Percentiles rank a stretch among this genome's conserved stretches.
phyloP scores from a whole-genome alignment of 2,888 invertebrate genomes.

The Gerosis bhagava region DNA sequence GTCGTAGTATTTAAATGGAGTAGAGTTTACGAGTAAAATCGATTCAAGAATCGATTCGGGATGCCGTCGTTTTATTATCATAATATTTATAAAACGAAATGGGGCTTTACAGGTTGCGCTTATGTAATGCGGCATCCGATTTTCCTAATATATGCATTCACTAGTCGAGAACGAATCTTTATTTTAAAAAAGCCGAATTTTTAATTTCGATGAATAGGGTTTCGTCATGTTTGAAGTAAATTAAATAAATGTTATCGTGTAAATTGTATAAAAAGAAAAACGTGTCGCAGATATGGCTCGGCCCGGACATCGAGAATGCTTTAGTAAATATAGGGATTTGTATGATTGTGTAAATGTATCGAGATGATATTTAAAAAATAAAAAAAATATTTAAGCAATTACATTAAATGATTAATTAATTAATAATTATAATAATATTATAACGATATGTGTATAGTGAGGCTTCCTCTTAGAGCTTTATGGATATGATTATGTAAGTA shows the following conservation, averaged over 20 bases:
- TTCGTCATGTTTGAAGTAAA: conserved; percentile 21
- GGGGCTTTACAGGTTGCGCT: not conserved
- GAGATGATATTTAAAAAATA: conserved; percentile 68
- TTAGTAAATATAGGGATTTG: conserved; percentile 63
- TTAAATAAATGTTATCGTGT: conserved; percentile 36
- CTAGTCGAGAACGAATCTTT: conserved; percentile 26
- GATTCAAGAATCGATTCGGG: not conserved
- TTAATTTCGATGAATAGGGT: conserved; percentile 7
- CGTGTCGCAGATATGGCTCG: conserved; percentile 46
- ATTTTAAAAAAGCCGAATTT: conserved; percentile 13
- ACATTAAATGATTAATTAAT: conserved; percentile 41
- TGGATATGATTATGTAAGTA: conserved; percentile 74
- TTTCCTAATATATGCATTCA: conserved; percentile 18
- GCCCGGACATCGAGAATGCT: conserved; percentile 69
- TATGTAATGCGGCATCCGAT: not conserved
- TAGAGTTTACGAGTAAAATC: too few relatives aligned
- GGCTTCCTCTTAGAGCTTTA: conserved; percentile 80
- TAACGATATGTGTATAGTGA: conserved; percentile 68
- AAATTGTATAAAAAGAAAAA: conserved; percentile 45
- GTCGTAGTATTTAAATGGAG: not conserved
- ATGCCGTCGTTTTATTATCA: too few relatives aligned
- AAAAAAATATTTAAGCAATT: conserved; percentile 56
- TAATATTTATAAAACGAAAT: too few relatives aligned
- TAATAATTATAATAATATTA: conserved; percentile 35
- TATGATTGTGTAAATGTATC: conserved; percentile 75